Percentiles rank a stretch among this genome's conserved stretches.
Evolutionary conservation across 2,113 vertebrate species (phyloP).

Genomic region (Poecile atricapillus): DNA sequence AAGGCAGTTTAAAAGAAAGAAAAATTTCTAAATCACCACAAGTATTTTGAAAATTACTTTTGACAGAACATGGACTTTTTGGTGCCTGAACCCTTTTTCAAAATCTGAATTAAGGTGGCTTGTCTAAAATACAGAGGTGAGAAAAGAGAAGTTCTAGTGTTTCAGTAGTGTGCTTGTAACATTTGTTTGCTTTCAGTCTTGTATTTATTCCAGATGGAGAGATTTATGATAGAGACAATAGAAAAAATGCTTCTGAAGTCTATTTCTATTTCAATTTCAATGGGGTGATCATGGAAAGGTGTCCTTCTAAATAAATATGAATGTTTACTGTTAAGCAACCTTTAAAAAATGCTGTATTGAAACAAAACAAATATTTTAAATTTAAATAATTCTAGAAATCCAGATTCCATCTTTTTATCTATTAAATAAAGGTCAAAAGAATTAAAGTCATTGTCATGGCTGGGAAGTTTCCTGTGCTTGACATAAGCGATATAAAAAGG

Average conservation of each 20-base stretch:
- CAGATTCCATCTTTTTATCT: neutral
- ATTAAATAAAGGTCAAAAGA: neutral
- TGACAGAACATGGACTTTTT: neutral
- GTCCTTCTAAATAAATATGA: neutral
- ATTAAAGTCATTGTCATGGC: neutral
- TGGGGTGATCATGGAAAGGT: neutral
- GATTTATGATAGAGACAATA: neutral
- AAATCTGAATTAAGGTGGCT: neutral
- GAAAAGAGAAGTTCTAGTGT: neutral
- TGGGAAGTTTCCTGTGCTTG: neutral
- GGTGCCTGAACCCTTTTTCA: neutral
- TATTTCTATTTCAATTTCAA: neutral
- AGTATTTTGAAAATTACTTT: neutral
- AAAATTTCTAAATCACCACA: neutral
- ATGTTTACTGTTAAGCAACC: neutral
- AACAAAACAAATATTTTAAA: neutral
- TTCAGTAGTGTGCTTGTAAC: accelerated
- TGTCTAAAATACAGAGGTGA: neutral
- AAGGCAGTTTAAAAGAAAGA: neutral
- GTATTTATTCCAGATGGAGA: neutral
- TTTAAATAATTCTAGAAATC: neutral
- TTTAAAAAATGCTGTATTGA: neutral
- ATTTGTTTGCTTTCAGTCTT: neutral
- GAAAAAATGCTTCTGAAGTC: neutral
- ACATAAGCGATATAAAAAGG: neutral